Percentiles rank a stretch among this genome's conserved stretches.
phyloP scores from a whole-genome alignment of 2,113 vertebrate species.

The Aplodontia rufa region DNA sequence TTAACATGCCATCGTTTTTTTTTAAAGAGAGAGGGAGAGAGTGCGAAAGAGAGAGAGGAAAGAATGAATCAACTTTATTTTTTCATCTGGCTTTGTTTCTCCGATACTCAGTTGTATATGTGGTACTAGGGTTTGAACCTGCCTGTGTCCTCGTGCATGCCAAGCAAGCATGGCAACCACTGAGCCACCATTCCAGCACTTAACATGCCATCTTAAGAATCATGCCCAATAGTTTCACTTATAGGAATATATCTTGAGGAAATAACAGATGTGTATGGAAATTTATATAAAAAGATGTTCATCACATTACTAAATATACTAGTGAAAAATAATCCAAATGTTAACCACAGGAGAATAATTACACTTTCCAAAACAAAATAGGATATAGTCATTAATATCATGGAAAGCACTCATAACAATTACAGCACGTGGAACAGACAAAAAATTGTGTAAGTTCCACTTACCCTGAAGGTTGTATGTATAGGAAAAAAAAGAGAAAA shows the following conservation, averaged over 20 bases:
- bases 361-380: conserved; percentile 32
- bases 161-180: too few relatives aligned
- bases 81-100: too few relatives aligned
- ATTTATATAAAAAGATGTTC: conserved; percentile 29
- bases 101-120: too few relatives aligned
- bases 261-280: conserved; percentile 28
- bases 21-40: too few relatives aligned
- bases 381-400: neutral
- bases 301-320: conserved; percentile 43
- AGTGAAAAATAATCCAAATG: conserved; percentile 48
- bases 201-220: too few relatives aligned
- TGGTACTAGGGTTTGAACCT: too few relatives aligned
- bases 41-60: too few relatives aligned
- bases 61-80: too few relatives aligned
- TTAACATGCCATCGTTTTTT: neutral
- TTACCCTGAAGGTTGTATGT: neutral
- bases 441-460: neutral
- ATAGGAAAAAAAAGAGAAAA: conserved; percentile 33
- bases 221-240: conserved; percentile 61
- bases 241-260: conserved; percentile 40
- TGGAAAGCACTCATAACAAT: conserved; percentile 13
- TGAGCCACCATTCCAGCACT: too few relatives aligned
- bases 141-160: too few relatives aligned
- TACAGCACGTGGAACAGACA: neutral
- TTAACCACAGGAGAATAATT: conserved; percentile 22